phyloP scores from a whole-genome alignment of 2,113 vertebrate genomes.

The Setophaga petechia region DNA sequence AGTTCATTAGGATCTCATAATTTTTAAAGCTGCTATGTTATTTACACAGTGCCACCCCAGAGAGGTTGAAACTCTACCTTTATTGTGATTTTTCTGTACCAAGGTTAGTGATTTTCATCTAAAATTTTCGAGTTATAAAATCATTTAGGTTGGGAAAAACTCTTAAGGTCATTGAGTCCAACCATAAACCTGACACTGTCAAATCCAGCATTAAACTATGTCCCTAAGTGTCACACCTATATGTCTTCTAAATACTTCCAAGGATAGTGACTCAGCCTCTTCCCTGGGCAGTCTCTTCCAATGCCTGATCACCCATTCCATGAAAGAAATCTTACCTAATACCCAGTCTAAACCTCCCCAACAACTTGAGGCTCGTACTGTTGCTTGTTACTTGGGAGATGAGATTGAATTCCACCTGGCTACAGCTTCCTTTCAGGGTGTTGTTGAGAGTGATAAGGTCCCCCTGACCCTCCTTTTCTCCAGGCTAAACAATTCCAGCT shows the following conservation, averaged over 20 bases:
- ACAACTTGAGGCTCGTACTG: background rate
- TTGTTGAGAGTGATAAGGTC: background rate
- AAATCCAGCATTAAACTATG: background rate
- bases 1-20: background rate
- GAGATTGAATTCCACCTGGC: accelerated
- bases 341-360: background rate
- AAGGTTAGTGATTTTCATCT: background rate
- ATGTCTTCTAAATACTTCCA: background rate
- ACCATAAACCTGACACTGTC: background rate
- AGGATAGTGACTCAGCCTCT: background rate
- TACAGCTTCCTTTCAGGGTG: background rate
- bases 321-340: background rate
- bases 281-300: background rate
- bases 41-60: background rate
- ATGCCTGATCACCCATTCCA: background rate
- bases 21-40: background rate
- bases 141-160: background rate
- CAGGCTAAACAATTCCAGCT: accelerated
- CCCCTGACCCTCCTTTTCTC: background rate
- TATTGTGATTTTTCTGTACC: background rate
- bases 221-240: background rate
- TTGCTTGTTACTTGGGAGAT: background rate
- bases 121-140: background rate
- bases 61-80: background rate
- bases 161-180: background rate